Percentiles rank a stretch among this genome's conserved stretches.
Conservation (phyloP, 2,113 vertebrate species). For the Xyliphius kryptos region DNA sequence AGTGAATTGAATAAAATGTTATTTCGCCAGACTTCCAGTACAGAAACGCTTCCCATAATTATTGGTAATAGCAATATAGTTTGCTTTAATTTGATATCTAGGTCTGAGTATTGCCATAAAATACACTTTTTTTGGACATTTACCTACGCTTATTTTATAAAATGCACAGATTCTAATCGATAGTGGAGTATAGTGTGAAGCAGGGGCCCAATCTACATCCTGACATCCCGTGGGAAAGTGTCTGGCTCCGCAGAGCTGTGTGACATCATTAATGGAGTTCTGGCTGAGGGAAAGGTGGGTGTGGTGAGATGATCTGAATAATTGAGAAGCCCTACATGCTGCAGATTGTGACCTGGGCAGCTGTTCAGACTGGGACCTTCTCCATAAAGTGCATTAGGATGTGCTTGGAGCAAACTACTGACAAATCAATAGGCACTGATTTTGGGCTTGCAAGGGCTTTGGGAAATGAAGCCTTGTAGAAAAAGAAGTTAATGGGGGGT, state of each 20-base stretch:
- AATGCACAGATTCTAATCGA: too few species aligned
- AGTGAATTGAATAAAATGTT: too few species aligned
- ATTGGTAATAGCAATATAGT: too few species aligned
- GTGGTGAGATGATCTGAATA: constrained; percentile 62
- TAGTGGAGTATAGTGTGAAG: too few species aligned
- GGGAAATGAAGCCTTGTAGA: constrained; percentile 24
- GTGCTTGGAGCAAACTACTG: constrained; percentile 64
- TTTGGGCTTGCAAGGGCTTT: neutral
- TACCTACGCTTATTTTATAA: too few species aligned
- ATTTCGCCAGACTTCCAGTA: too few species aligned
- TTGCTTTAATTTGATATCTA: too few species aligned
- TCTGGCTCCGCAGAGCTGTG: constrained; percentile 55
- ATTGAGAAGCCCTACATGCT: constrained; percentile 61
- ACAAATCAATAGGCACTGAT: constrained; percentile 62
- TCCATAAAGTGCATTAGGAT: constrained; percentile 64
- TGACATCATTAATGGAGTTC: constrained; percentile 70
- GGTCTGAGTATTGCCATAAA: too few species aligned
- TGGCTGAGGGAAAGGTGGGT: too few species aligned
- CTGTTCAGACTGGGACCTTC: constrained; percentile 51
- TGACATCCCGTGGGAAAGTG: constrained; percentile 44
- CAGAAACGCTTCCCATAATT: too few species aligned
- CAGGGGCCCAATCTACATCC: constrained; percentile 46
- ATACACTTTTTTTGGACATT: too few species aligned
- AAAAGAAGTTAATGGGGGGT: constrained; percentile 18
- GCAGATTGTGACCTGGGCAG: constrained; percentile 62